A percentile compares a stretch with the other conserved stretches of the same genome.
Evolutionary conservation across 2,888 invertebrate species (phyloP).

Genomic region (Amphipyra tragopoginis): DNA sequence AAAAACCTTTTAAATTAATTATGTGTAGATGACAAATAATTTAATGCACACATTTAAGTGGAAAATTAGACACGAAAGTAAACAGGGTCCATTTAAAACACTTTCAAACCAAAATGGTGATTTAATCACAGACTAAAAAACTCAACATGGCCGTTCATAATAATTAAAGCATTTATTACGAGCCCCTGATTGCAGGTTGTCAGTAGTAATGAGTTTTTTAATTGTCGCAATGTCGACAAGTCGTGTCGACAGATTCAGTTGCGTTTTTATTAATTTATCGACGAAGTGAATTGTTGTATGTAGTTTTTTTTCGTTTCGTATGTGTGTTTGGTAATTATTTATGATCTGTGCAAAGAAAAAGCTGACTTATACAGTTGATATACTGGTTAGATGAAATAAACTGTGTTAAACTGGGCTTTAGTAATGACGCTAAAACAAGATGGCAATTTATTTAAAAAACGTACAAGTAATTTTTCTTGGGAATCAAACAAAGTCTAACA

Average conservation of each 20-base stretch:
- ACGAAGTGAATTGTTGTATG: background rate
- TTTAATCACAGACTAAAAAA: conserved; percentile 38
- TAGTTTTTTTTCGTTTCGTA: background rate
- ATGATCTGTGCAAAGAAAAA: too few relatives aligned
- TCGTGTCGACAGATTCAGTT: conserved; percentile 11
- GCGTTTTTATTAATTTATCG: conserved; percentile 26
- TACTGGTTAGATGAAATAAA: too few relatives aligned
- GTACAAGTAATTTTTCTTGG: too few relatives aligned
- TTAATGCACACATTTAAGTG: too few relatives aligned
- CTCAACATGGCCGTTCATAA: conserved; percentile 27
- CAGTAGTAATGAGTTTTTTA: conserved; percentile 74
- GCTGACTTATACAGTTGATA: too few relatives aligned
- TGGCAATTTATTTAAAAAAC: too few relatives aligned
- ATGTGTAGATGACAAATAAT: too few relatives aligned
- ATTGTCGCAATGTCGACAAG: conserved; percentile 50
- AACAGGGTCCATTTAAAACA: conserved; percentile 13
- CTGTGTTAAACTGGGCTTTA: too few relatives aligned
- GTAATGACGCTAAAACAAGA: too few relatives aligned
- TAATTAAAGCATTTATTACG: conserved; percentile 70
- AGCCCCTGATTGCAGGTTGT: conserved; percentile 68
- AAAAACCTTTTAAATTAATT: too few relatives aligned
- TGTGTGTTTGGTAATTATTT: background rate
- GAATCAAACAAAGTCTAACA: too few relatives aligned
- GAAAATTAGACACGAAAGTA: background rate
- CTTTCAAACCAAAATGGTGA: conserved; percentile 13